These are phyloP conservation scores for Deroplatys truncata DNA, from an alignment of 2,888 invertebrate genomes.

Conservation along the genomic window DNA sequence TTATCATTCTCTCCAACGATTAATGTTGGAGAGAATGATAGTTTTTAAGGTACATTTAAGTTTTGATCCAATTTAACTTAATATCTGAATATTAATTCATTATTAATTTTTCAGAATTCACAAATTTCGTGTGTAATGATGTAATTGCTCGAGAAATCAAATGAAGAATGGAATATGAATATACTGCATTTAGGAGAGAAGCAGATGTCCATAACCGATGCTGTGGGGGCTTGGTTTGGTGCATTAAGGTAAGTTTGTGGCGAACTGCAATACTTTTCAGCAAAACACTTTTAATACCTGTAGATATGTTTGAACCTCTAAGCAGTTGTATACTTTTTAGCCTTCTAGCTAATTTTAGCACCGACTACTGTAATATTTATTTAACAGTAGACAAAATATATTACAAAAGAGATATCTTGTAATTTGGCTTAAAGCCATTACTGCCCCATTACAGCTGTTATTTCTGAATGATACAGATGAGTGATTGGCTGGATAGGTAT, in stretches of 20 bases:
- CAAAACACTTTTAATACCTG: no score
- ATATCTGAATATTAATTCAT: neutral
- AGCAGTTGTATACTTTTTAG: no score
- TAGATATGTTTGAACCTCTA: no score
- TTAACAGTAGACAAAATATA: no score
- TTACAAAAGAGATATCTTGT: no score
- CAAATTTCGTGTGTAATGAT: neutral
- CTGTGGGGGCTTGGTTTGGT: constrained; percentile 82
- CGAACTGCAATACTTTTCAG: no score
- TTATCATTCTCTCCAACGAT: neutral
- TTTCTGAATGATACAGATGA: no score
- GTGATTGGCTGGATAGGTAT: no score
- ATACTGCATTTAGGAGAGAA: constrained; percentile 55
- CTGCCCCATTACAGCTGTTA: no score
- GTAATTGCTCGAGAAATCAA: neutral
- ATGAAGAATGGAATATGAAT: constrained; percentile 57
- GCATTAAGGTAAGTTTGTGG: constrained; percentile 62
- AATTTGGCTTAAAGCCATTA: no score
- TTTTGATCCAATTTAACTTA: neutral
- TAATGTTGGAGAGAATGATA: neutral
- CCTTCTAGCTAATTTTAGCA: no score
- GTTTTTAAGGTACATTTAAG: neutral
- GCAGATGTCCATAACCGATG: constrained; percentile 81
- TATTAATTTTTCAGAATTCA: neutral
- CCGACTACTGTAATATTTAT: no score